These are phyloP conservation scores for Calyptommatus sinebrachiatus DNA, from an alignment of 2,113 vertebrate genomes.

Conservation along the genomic window DNA sequence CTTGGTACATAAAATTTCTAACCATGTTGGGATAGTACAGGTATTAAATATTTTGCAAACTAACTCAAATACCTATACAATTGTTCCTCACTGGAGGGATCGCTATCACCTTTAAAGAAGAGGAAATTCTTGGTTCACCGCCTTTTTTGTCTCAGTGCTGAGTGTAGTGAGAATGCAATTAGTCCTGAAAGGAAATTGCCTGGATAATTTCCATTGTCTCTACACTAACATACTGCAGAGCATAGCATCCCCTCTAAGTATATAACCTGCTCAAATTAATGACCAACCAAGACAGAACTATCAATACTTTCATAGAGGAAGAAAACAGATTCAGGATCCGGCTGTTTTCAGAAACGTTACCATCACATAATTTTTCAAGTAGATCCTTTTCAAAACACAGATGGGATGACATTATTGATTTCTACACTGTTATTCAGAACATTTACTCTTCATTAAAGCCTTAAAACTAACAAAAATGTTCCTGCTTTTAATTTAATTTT, in stretches of 20 bases:
- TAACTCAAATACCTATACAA: fast-evolving
- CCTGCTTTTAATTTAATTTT: background rate
- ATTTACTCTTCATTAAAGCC: background rate
- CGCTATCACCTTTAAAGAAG: background rate
- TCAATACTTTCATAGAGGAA: background rate
- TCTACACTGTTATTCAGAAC: background rate
- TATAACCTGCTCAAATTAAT: background rate
- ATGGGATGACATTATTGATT: background rate
- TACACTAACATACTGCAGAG: background rate
- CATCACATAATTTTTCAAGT: background rate
- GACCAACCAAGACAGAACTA: constrained; percentile 14
- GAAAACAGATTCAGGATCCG: background rate
- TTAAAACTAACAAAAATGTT: constrained; percentile 9
- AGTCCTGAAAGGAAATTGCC: background rate
- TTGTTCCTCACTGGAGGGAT: background rate
- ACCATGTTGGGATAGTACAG: too few species aligned
- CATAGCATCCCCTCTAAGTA: background rate
- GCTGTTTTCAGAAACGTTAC: constrained; percentile 24
- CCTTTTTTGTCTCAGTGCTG: background rate
- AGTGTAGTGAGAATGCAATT: background rate
- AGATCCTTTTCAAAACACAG: background rate
- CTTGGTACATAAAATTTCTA: too few species aligned
- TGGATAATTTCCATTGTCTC: background rate
- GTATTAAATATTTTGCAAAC: background rate
- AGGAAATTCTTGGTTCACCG: background rate